Evolutionary conservation across 2,113 vertebrate species (phyloP).

Genomic region (Carettochelys insculpta): DNA sequence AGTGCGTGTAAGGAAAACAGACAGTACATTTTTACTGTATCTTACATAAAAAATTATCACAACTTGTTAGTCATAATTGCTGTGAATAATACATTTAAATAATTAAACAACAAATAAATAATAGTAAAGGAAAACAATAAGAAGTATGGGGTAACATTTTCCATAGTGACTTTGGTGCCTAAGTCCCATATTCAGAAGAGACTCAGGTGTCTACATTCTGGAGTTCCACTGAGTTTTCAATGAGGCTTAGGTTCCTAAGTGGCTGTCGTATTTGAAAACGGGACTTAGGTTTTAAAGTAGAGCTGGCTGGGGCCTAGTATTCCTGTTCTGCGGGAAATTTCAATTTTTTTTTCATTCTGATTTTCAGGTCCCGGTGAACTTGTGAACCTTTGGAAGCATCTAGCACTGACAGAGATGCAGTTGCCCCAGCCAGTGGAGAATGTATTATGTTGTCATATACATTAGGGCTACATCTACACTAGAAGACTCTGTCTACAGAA

Average conservation of each 20-base stretch:
- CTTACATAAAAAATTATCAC: not conserved
- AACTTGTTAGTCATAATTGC: not conserved
- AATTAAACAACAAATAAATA: not conserved
- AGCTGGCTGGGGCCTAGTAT: not conserved
- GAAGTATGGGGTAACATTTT: not conserved
- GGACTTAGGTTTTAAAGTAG: not conserved
- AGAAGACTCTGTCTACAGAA: no score
- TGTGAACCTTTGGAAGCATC: not conserved
- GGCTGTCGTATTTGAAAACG: not conserved
- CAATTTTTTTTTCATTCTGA: not conserved
- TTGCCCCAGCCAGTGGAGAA: not conserved
- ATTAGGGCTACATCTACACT: no score
- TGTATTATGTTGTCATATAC: not conserved
- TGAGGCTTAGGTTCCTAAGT: not conserved
- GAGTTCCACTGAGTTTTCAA: not conserved
- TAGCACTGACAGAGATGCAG: not conserved
- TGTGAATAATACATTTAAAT: not conserved
- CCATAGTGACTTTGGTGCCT: not conserved
- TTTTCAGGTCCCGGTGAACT: accelerated
- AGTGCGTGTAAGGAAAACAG: no score
- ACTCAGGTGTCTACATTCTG: not conserved
- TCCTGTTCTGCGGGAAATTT: not conserved
- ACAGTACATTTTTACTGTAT: not conserved
- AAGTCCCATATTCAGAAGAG: not conserved
- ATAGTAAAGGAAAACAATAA: not conserved